Evolutionary conservation across 2,888 invertebrate genomes (phyloP), one percentile per base, ranked within the genome.

Genomic region (Andrena bucephala): DNA sequence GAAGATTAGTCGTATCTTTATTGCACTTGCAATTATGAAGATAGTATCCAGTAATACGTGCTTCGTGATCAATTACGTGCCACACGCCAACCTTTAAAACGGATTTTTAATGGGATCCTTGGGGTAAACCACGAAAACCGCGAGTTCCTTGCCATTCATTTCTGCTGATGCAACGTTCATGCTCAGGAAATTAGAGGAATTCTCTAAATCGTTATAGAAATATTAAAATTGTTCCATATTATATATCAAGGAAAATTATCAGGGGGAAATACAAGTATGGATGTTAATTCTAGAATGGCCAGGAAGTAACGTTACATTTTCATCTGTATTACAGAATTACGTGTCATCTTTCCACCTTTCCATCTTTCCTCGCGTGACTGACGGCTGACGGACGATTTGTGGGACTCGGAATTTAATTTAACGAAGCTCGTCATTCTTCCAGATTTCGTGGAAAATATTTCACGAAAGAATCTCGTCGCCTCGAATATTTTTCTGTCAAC

Each of bases 1-100:
- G 5, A 31, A 65, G 81, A 81, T 81, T 80, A 73, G 73, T 27
- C 68, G 42, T 63, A 70, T 65, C 68, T 80, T 80, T 81, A 81
- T 80, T 59, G 69, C 59, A 6, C 52, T 42, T 2, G 73, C 48
- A 80, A 80, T 81, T 81, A 80, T 59, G 31, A 73, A 73, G 73
- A 73, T 60, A 48, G 7, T 66, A 65, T 73, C 73, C 68, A 36
- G 48, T 24, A 63, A 59, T 68, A 42, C 48, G 42, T 57, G 52
- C 59, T 57, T 79, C 24, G 68, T 52, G 63, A 81, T 80, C 80
- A 66, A 69, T 73, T 80, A 81, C 48, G 33, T 8, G 59, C 70
- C 31, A 60, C 70, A 71, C 80, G 70, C 65, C 57, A 57, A 27
- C 62, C 29, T 27, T 54, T 62, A 24, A 63, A 59, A 71, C 63